Base-by-base conservation (phyloP, 2,888 invertebrate genomes). In the Dusona sp. region DNA sequence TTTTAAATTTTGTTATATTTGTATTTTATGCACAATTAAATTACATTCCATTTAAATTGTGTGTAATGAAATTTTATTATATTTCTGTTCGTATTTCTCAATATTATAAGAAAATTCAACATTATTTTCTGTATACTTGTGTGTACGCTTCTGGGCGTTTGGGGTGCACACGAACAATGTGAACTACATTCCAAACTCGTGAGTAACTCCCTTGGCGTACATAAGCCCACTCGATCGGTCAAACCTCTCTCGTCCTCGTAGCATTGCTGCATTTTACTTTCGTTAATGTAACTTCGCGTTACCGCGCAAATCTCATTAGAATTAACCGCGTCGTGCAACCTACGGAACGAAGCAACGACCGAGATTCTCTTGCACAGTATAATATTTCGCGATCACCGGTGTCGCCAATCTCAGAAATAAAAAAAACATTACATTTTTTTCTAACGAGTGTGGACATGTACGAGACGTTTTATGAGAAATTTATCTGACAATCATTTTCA, bases 101-200 rank as follows among this genome's bases (percentile, higher is more conserved):
- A 2, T 54, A 54, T 54, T 7, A 54, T 9, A 16, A 48, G 19
- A 61, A 42, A 29, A 29, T 61, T 16, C 13, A 7, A 29, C 11
- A 61, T 29, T 2, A 29, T 61, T 68, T 16, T 42, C 7, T 25
- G 22, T 1, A 42, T 22, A 25, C 22, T 13, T 29, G 36, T 36
- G n/a, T 36, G 4, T 6, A 38, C 9, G 11, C 36, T 22, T 16
- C 67, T 90, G 89, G 90, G 88, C 79, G 86, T 86, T 86, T 85
- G 64, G 78, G 61, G 77, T 79, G 67, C 84, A 88, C 88, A 89
- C 88, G 88, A 89, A 90, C 89, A 89, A 90, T 91, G 90, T 89
- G 91, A 90, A 90, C 90, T 90, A 91, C 90, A 91, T 91, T 90
- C 91, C 90, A 84, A 51, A 22, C 25, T 70, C 87, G 83, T 91